Conservation (phyloP, 1,140 invertebrate species). For the Sesamia nonagrioides region DNA sequence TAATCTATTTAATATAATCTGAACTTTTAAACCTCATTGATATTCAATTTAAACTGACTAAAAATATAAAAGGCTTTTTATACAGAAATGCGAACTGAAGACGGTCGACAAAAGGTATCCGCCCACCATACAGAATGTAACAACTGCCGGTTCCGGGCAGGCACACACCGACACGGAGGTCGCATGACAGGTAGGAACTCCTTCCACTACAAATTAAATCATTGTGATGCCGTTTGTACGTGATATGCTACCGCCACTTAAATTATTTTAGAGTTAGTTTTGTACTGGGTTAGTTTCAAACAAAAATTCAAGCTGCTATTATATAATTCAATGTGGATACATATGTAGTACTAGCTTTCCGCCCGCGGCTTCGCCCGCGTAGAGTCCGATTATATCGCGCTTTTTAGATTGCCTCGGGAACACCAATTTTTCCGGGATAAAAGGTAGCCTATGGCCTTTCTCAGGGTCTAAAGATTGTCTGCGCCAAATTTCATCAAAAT, state of each 20-base stretch:
- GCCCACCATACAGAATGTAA: conserved; percentile 22
- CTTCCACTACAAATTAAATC: conserved; percentile 20
- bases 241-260: background rate
- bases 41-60: background rate
- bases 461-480: too few species aligned
- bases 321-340: too few species aligned
- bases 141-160: conserved; percentile 31
- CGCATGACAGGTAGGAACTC: conserved; percentile 16
- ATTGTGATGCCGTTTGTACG: conserved; percentile 12
- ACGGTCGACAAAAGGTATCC: conserved; percentile 44
- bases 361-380: too few species aligned
- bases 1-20: too few species aligned
- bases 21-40: background rate
- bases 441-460: too few species aligned
- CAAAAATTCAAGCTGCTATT: too few species aligned
- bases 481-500: too few species aligned
- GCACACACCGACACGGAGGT: conserved; percentile 10
- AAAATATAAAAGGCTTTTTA: background rate
- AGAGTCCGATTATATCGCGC: too few species aligned
- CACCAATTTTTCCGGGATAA: too few species aligned
- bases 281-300: too few species aligned
- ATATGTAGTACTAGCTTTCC: too few species aligned
- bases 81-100: background rate
- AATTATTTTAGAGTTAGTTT: background rate
- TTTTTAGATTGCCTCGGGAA: too few species aligned